A percentile compares a stretch with the other conserved stretches of the same genome.
Evolutionary conservation across 2,113 vertebrate species (phyloP).

Genomic region (Opisthocomus hoazin): DNA sequence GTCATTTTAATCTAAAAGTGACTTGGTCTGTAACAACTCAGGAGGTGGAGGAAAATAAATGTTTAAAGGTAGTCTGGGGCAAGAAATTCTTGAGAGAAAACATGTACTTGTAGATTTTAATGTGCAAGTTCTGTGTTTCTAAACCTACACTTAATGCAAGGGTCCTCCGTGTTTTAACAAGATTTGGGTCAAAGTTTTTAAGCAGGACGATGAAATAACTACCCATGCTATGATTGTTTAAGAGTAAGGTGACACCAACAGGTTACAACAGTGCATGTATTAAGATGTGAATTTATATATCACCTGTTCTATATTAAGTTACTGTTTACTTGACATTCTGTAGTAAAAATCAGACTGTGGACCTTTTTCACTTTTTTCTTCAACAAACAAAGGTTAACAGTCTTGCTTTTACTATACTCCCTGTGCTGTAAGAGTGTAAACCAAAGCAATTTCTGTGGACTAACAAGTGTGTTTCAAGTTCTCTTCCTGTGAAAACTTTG

Average conservation of each 20-base stretch:
- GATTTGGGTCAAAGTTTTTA: neutral
- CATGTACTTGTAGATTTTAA: neutral
- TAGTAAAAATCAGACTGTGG: neutral
- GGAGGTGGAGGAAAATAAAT: constrained; percentile 8
- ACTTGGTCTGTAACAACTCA: neutral
- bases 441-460: neutral
- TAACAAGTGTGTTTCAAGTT: neutral
- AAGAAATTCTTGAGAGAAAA: neutral
- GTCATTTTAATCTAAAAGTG: constrained; percentile 1
- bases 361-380: neutral
- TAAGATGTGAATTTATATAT: neutral
- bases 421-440: neutral
- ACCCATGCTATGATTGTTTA: neutral
- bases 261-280: neutral
- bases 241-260: neutral
- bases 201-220: neutral
- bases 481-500: neutral
- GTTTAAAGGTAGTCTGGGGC: neutral
- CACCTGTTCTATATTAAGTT: neutral
- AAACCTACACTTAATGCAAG: neutral
- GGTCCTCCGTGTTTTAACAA: neutral
- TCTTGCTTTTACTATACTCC: neutral
- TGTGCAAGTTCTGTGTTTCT: neutral
- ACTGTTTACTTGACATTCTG: neutral
- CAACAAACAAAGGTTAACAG: neutral